Evolutionary conservation across 1,140 invertebrate species (phyloP), one percentile per base, ranked within the genome.

Genomic region (Rhizoglyphus robini): DNA sequence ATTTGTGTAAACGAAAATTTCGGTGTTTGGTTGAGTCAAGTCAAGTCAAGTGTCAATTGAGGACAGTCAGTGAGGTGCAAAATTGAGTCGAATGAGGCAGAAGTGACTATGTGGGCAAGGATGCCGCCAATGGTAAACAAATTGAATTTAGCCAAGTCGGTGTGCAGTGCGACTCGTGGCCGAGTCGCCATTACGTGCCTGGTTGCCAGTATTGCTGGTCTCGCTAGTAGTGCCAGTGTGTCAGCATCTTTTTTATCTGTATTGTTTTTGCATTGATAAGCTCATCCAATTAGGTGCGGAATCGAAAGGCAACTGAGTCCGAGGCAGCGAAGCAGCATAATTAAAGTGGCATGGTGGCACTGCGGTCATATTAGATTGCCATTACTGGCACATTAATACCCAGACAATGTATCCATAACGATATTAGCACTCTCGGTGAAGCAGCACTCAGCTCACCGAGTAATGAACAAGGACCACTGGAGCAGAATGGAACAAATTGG

Each of bases 231-330:
- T n/a, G 51, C 51, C 51, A 41, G 51, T 54, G 51, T 54, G 51
- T 54, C 51, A 54, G 51, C 51, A 54, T 54, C 51, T 54, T 54
- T 54, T 54, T 20, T 5, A 54, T 25, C 23, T n/a, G 20, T 32
- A 54, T 54, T 54, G 51, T 54, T 54, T 54, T 54, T 54, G 20
- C 51, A 54, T 54, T 54, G 51, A 54, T 54, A 54, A 54, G 51
- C 51, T 54, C 51, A 54, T 54, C 51, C 51, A 54, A 54, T 54
- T 54, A 54, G 51, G 51, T 20, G 51, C 23, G 20, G 23, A 54
- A 54, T 25, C 23, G 51, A 54, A 32, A 11, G 51, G 51, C 8
- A 32, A 5, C 23, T 27, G 8, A 54, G 20, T 27, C 8, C 15
- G 51, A 20, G 51, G 23, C 51, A 54, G 8, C 51, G 51, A 32